phyloP scores from a whole-genome alignment of 2,888 invertebrate species.

The Anodontia alba region DNA sequence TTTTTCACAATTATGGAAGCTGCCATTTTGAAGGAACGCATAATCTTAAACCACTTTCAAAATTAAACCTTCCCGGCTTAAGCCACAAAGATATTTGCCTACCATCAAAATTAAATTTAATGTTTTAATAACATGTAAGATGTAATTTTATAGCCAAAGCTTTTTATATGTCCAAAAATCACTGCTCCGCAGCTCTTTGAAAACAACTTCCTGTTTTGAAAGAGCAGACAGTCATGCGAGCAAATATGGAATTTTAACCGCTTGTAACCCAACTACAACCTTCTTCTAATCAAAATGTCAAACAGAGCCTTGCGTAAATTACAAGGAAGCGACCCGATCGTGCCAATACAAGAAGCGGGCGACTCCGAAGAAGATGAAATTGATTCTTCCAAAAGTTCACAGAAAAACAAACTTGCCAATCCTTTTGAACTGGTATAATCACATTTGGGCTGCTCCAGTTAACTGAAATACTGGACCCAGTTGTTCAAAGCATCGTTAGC shows the following conservation, averaged over 20 bases:
- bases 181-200: not conserved
- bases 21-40: constrained; percentile 34
- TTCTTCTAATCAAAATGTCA: constrained; percentile 77
- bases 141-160: no score
- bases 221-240: constrained; percentile 13
- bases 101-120: no score
- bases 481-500: no score
- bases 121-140: no score
- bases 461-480: no score
- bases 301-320: constrained; percentile 76
- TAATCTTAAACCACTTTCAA: no score
- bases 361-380: constrained; percentile 45
- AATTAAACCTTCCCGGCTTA: no score
- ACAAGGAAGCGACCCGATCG: constrained; percentile 62
- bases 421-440: constrained; percentile 49
- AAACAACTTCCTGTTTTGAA: constrained; percentile 21
- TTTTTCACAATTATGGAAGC: constrained; percentile 20
- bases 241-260: no score
- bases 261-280: no score
- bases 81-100: no score
- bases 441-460: no score
- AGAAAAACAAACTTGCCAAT: constrained; percentile 39
- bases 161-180: no score
- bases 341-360: constrained; percentile 33
- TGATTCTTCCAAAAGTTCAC: constrained; percentile 38